These are phyloP conservation scores for Apteryx mantelli DNA, from an alignment of 2,113 vertebrate species.

Conservation along the genomic window DNA sequence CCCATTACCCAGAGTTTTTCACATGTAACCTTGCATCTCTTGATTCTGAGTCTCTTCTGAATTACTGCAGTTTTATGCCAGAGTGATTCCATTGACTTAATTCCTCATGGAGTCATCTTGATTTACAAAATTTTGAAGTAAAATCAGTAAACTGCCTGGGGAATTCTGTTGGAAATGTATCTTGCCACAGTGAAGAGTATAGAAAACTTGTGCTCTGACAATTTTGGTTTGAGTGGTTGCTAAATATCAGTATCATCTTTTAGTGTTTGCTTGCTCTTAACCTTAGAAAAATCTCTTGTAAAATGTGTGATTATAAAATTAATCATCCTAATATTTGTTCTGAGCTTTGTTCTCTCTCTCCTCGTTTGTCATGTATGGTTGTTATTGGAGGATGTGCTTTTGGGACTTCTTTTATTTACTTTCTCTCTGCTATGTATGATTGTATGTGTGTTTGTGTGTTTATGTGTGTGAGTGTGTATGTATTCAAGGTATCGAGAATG, in stretches of 20 bases:
- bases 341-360: neutral
- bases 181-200: neutral
- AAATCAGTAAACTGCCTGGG: neutral
- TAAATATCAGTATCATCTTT: neutral
- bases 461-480: neutral
- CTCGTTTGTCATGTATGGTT: neutral
- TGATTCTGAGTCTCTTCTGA: neutral
- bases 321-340: neutral
- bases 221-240: neutral
- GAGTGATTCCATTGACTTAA: neutral
- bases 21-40: neutral
- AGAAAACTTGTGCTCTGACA: neutral
- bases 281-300: neutral
- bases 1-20: constrained; percentile 3
- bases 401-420: neutral
- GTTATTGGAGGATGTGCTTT: neutral
- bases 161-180: neutral
- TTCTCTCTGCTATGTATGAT: neutral
- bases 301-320: neutral
- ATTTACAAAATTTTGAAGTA: neutral
- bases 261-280: neutral
- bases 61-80: neutral
- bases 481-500: neutral
- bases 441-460: neutral
- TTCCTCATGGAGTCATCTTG: neutral